Evolutionary conservation across 2,888 invertebrate species (phyloP).

Genomic region (Andrena flavipes): DNA sequence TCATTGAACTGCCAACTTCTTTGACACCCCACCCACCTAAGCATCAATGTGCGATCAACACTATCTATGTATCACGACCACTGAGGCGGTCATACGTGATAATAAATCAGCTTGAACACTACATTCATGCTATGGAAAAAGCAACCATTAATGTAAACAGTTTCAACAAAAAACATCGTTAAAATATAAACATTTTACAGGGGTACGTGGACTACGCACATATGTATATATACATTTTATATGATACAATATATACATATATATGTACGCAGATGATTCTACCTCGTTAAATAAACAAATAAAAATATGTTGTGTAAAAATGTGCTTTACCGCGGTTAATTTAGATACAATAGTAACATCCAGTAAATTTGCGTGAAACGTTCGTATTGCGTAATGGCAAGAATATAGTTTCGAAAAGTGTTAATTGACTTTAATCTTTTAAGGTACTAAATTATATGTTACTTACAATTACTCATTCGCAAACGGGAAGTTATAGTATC

Average conservation of each 20-base stretch:
- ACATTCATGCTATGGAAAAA: constrained; percentile 83
- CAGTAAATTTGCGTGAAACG: neutral
- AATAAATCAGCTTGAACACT: constrained; percentile 85
- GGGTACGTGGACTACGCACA: neutral
- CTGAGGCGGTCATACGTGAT: constrained; percentile 80
- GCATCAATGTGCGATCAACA: constrained; percentile 85
- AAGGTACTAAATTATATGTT: neutral
- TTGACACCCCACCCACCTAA: constrained; percentile 80
- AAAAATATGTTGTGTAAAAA: neutral
- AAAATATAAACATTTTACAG: constrained; percentile 30
- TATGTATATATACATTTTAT: no score
- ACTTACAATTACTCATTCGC: neutral
- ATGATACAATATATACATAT: no score
- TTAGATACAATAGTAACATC: neutral
- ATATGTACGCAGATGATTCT: neutral
- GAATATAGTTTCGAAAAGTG: neutral
- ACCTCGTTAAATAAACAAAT: constrained; percentile 3
- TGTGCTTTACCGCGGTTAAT: neutral
- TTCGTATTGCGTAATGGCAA: neutral
- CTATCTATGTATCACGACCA: constrained; percentile 85
- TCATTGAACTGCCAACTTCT: constrained; percentile 66
- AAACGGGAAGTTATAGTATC: neutral
- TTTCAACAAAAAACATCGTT: constrained; percentile 33
- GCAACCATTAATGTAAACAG: constrained; percentile 70
- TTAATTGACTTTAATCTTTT: neutral